These are phyloP conservation scores for Trialeurodes vaporariorum DNA, from an alignment of 1,140 invertebrate species.

Conservation along the genomic window DNA sequence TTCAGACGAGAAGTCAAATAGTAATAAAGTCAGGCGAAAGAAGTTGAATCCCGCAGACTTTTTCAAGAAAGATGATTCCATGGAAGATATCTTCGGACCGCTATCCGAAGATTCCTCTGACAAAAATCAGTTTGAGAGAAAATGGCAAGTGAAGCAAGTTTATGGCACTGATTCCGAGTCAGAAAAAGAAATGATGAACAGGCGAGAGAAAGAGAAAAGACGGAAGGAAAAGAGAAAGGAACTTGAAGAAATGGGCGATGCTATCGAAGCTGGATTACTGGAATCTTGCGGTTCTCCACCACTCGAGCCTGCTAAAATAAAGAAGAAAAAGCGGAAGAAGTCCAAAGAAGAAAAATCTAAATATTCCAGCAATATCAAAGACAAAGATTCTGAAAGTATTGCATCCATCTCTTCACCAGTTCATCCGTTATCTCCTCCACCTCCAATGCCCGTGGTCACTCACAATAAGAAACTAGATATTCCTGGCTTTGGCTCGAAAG, in stretches of 20 bases:
- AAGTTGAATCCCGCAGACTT: slow-evolving; percentile 37
- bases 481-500: slow-evolving; percentile 50
- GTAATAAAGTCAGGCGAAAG: slow-evolving; percentile 59
- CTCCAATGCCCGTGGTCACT: slow-evolving; percentile 8
- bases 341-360: slow-evolving; percentile 54
- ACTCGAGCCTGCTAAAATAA: slow-evolving; percentile 35
- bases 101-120: slow-evolving; percentile 53
- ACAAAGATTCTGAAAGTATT: slow-evolving; percentile 15
- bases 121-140: slow-evolving; percentile 17
- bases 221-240: slow-evolving; percentile 47
- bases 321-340: slow-evolving; percentile 71
- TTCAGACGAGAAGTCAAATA: slow-evolving; percentile 46
- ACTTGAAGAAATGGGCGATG: slow-evolving; percentile 61
- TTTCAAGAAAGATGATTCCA: slow-evolving; percentile 47
- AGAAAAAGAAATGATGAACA: slow-evolving; percentile 30
- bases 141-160: slow-evolving; percentile 31
- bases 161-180: slow-evolving; percentile 34
- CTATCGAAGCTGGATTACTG: slow-evolving; percentile 63
- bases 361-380: slow-evolving; percentile 35
- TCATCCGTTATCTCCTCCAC: slow-evolving; percentile 34
- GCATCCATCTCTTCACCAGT: not conserved
- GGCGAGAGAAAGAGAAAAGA: slow-evolving; percentile 61
- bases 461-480: slow-evolving; percentile 41
- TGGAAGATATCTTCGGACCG: slow-evolving; percentile 78
- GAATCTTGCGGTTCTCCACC: slow-evolving; percentile 27